Conservation (phyloP, 2,113 vertebrate genomes). For the Tragulus kanchil region DNA sequence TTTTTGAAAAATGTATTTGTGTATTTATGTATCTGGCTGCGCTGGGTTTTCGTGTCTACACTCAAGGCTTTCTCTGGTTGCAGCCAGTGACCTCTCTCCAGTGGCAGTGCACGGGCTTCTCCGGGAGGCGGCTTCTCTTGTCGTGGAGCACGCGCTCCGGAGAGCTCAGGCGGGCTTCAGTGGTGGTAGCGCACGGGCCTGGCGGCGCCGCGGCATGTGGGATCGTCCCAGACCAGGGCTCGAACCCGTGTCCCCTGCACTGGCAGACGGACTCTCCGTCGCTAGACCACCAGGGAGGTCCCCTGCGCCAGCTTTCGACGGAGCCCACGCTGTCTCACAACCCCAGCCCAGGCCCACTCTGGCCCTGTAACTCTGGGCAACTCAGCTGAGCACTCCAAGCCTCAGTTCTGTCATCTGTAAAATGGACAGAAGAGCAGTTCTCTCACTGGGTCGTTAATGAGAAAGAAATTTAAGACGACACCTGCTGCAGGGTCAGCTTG, state of each 20-base stretch:
- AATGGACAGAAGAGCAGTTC: background rate
- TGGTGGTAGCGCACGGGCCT: background rate
- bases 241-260: background rate
- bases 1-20: background rate
- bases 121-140: background rate
- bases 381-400: background rate
- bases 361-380: background rate
- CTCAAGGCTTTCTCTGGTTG: background rate
- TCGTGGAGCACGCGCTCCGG: background rate
- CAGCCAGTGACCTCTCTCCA: background rate
- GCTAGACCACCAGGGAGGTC: background rate
- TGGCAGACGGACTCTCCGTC: background rate
- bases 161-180: background rate
- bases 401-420: background rate
- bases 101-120: background rate
- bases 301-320: background rate
- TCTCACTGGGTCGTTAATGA: background rate
- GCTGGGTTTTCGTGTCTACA: background rate
- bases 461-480: background rate
- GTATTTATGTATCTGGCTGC: background rate
- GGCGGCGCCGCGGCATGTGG: background rate
- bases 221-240: background rate
- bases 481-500: no score
- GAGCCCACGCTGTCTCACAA: background rate
- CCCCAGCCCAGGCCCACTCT: background rate